Conservation (phyloP, 1,140 invertebrate genomes). For the Amphibalanus amphitrite region DNA sequence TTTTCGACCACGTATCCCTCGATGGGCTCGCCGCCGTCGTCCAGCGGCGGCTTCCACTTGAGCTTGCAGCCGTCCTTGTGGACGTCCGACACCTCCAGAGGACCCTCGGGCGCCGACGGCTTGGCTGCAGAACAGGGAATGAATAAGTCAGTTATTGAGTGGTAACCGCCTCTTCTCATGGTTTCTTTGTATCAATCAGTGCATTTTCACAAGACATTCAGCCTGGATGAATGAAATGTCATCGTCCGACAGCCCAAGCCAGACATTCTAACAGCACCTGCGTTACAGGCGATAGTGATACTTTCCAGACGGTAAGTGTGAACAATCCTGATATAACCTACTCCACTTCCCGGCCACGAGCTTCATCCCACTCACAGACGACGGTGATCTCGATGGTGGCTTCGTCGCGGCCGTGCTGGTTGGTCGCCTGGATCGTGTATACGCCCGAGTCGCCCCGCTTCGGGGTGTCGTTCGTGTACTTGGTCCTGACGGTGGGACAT, state of each 20-base stretch:
- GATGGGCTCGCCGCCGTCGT: slow-evolving; percentile 91
- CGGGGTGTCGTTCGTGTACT: slow-evolving; percentile 68
- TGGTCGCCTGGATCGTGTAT: slow-evolving; percentile 78
- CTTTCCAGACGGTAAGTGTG: too few relatives aligned
- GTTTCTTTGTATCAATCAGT: too few relatives aligned
- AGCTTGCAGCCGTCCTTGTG: slow-evolving; percentile 87
- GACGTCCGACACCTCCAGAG: slow-evolving; percentile 84
- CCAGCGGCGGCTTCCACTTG: slow-evolving; percentile 94
- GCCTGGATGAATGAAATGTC: too few relatives aligned
- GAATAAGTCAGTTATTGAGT: too few relatives aligned
- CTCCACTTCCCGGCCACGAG: too few relatives aligned
- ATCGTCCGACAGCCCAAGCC: too few relatives aligned
- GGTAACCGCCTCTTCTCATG: too few relatives aligned
- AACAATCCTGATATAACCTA: too few relatives aligned
- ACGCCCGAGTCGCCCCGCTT: slow-evolving; percentile 65
- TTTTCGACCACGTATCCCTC: slow-evolving; percentile 93
- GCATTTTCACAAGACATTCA: too few relatives aligned
- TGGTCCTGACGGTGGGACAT: slow-evolving; percentile 55
- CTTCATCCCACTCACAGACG: slow-evolving; percentile 10
- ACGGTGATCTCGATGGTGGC: slow-evolving; percentile 85
- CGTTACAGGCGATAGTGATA: too few relatives aligned
- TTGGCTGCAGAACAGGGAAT: slow-evolving; percentile 41
- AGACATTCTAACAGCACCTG: too few relatives aligned
- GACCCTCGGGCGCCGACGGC: slow-evolving; percentile 82
- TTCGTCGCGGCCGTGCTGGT: slow-evolving; percentile 81